phyloP scores from a whole-genome alignment of 1,140 invertebrate genomes.

The Diorhabda sublineata region DNA sequence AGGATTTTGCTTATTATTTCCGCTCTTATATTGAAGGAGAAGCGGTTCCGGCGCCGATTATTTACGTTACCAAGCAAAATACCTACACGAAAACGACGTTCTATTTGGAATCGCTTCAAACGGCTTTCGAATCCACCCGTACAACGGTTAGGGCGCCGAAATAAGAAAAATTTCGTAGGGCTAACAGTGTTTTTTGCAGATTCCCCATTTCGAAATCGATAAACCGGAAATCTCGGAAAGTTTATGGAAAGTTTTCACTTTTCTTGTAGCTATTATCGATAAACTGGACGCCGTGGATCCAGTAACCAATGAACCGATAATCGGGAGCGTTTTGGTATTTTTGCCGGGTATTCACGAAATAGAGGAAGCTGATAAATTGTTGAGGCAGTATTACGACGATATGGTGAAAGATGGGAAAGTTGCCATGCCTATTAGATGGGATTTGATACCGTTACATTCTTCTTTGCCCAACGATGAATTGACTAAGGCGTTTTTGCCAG shows the following conservation, averaged over 20 bases:
- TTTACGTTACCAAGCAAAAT: conserved; percentile 54
- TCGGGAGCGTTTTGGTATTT: conserved; percentile 76
- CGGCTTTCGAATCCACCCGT: neutral
- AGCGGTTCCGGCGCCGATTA: conserved; percentile 47
- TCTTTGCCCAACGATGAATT: conserved; percentile 68
- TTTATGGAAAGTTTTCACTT: conserved; percentile 51
- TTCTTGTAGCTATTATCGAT: conserved; percentile 68
- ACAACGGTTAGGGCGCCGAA: neutral
- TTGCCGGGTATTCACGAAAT: conserved; percentile 84
- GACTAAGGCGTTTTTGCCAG: conserved; percentile 59
- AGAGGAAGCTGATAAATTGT: conserved; percentile 54
- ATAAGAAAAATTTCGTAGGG: no score
- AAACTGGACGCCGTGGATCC: conserved; percentile 58
- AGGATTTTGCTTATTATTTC: conserved; percentile 74
- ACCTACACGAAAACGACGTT: conserved; percentile 57
- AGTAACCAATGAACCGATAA: conserved; percentile 35
- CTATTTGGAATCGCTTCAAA: conserved; percentile 62
- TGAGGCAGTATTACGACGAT: conserved; percentile 12
- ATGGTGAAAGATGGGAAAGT: neutral
- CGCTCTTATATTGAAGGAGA: conserved; percentile 21
- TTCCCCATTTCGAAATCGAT: conserved; percentile 48
- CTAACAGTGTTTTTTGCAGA: conserved; percentile 42
- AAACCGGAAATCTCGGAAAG: conserved; percentile 48
- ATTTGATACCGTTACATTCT: conserved; percentile 67
- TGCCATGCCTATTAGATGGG: conserved; percentile 43